Evolutionary conservation across 2,113 vertebrate genomes (phyloP).

Genomic region (Camelus dromedarius): DNA sequence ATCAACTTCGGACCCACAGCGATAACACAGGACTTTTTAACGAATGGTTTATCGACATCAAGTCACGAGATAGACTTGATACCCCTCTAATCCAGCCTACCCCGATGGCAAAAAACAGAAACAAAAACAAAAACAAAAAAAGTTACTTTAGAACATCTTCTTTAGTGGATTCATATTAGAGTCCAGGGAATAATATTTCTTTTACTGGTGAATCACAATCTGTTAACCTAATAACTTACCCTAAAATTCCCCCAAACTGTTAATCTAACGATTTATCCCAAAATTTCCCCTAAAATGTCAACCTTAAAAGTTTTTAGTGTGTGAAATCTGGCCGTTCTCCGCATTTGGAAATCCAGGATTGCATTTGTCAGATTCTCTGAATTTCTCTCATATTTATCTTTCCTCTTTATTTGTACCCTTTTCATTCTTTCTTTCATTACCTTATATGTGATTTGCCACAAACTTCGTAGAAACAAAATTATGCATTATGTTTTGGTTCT

Average conservation of each 20-base stretch:
- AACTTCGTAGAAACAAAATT: background rate
- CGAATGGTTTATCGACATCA: background rate
- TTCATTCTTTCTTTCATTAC: background rate
- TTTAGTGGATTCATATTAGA: background rate
- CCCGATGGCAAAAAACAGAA: background rate
- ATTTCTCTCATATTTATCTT: background rate
- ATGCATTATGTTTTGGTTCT: background rate
- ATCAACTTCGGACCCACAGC: background rate
- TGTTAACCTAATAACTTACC: background rate
- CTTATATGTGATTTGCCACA: background rate
- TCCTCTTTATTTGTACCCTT: background rate
- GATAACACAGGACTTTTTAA: background rate
- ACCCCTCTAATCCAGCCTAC: background rate
- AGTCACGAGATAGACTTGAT: background rate
- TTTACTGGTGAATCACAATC: background rate
- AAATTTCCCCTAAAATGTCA: background rate
- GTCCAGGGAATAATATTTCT: background rate
- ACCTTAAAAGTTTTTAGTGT: background rate
- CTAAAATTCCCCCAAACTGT: background rate
- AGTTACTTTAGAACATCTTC: background rate
- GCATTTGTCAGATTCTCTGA: background rate
- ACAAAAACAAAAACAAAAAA: too few species aligned
- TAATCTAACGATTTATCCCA: background rate
- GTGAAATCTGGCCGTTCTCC: background rate
- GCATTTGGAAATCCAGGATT: background rate